Evolutionary conservation across 2,113 vertebrate genomes (phyloP), one percentile per base, ranked within the genome.

Genomic region (Ophthalmolycus amberensis): DNA sequence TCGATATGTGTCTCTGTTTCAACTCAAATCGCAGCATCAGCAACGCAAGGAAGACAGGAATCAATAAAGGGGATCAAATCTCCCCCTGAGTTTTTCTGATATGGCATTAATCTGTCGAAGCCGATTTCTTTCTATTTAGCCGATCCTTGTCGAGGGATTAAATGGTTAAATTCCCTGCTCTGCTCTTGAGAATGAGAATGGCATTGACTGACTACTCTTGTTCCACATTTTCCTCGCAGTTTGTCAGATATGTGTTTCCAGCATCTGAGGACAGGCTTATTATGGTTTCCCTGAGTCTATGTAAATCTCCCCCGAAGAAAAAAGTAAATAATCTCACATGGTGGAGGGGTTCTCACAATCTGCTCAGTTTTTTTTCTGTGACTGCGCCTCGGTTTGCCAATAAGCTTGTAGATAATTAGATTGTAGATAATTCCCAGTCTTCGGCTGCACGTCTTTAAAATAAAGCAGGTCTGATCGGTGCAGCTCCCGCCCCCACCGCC

Each of bases 61-160:
- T 93, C 93, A 92, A 94, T 95, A 85, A 85, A 70, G 10, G 75
- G 92, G 85, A 89, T 93, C 87, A 88, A 85, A 91, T 92, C 87
- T 91, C 44, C 72, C 90, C 70, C 75, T 48, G 44, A 87, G 89
- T 83, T 66, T 82, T 87, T 93, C 89, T 90, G 90, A 93, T 94
- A 90, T 80, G 89, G 86, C 88, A 86, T 95, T 92, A 93, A 92
- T 92, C 89, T 91, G 88, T 74, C 71, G 62, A 86, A 5, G 87
- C 83, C 82, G 77, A 75, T 79, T 86, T 89, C 84, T 80, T 66
- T 76, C 46, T 81, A 37, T 91, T 90, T 87, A 83, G 80, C 77
- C 20, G 20, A 73, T 83, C 69, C 85, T 84, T 85, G 79, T 86
- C 76, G 3, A 82, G 79, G 86, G 91, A 94, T 93, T 90, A 92